Conservation (phyloP, 1,140 invertebrate species). For the Papilio glaucus region DNA sequence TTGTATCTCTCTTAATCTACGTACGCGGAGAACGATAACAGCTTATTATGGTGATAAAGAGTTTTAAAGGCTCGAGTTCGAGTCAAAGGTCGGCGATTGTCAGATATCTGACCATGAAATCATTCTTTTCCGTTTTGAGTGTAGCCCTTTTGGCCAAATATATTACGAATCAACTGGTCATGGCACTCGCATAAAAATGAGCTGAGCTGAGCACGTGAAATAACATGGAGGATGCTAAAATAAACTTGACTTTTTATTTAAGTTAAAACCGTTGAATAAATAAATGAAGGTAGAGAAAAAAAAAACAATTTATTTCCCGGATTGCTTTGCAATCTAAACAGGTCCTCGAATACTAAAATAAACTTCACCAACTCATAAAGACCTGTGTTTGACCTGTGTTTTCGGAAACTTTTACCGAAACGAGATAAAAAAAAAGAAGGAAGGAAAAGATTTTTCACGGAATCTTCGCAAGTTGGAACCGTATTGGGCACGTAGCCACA, state of each 20-base stretch:
- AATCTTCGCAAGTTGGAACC: constrained; percentile 52
- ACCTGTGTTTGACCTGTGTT: constrained; percentile 24
- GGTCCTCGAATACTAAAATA: constrained; percentile 28
- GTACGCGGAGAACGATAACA: no score
- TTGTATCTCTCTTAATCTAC: no score
- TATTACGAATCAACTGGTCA: no score
- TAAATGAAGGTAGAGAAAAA: background rate
- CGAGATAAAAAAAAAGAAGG: background rate
- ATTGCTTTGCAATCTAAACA: constrained; percentile 22
- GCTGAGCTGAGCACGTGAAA: no score
- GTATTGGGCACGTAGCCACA: constrained; percentile 58
- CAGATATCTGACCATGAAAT: no score
- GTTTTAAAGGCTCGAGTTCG: background rate
- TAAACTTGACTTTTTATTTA: background rate
- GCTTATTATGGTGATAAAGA: no score
- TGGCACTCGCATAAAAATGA: no score
- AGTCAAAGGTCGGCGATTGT: no score
- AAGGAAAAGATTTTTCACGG: constrained; percentile 37
- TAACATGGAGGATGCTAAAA: no score
- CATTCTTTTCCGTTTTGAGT: no score
- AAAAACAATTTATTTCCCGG: constrained; percentile 16
- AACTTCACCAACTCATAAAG: constrained; percentile 25
- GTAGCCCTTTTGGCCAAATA: no score
- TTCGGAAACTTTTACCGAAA: constrained; percentile 33
- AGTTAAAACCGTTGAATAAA: background rate